These are phyloP conservation scores for Fringilla coelebs DNA, from an alignment of 2,797 vertebrate genomes.

Conservation along the genomic window DNA sequence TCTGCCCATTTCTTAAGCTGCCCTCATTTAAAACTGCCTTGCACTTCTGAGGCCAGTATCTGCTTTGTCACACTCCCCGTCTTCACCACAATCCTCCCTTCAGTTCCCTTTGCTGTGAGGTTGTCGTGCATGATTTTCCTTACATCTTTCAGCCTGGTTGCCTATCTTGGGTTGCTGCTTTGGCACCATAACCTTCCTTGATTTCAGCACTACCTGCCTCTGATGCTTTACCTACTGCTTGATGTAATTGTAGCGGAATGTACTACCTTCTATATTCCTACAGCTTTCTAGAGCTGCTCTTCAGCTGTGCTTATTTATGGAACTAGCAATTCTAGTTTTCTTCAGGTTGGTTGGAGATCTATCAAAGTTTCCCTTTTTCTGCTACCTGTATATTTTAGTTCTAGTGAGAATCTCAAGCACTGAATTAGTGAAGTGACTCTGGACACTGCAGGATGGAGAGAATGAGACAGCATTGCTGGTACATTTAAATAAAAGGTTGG, in stretches of 20 bases:
- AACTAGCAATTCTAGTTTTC: neutral
- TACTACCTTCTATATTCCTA: neutral
- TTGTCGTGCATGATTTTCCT: neutral
- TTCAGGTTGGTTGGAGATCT: neutral
- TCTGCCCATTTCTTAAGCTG: neutral
- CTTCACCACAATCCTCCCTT: neutral
- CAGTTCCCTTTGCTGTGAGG: neutral
- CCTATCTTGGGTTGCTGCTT: neutral
- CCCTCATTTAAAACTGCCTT: neutral
- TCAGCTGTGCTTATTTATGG: neutral
- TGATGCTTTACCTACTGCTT: neutral
- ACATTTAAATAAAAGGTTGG: neutral
- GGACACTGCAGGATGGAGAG: neutral
- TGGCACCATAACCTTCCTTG: neutral
- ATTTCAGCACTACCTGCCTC: neutral
- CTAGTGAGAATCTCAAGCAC: neutral
- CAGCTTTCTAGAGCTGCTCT: neutral
- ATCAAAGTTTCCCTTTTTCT: neutral
- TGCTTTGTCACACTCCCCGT: neutral
- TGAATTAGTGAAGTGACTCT: neutral
- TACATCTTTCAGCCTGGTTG: neutral
- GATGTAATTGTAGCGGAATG: neutral
- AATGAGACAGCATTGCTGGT: neutral
- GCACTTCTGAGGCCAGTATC: neutral
- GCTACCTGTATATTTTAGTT: neutral